Evolutionary conservation across 2,888 invertebrate species (phyloP).

Genomic region (Auanema freiburgensis): DNA sequence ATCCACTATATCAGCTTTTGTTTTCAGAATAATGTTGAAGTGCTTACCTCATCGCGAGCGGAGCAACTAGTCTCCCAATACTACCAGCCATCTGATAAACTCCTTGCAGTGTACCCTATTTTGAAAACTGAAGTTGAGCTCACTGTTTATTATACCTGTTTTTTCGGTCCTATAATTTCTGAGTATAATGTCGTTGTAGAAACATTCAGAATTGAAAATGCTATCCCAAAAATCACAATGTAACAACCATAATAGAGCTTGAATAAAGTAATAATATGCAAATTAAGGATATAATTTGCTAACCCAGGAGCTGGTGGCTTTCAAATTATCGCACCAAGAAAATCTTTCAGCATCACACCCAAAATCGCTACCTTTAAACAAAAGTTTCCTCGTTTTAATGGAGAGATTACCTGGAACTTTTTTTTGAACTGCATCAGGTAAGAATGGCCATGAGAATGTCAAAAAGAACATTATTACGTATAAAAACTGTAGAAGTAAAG

Average conservation of each 20-base stretch:
- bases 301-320: constrained; percentile 20
- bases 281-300: not conserved
- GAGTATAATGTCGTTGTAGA: constrained; percentile 1
- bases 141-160: not conserved
- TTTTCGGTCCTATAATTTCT: constrained; percentile 8
- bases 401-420: too few species aligned
- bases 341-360: constrained; percentile 32
- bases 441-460: not conserved
- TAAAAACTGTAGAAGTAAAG: too few species aligned
- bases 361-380: not conserved
- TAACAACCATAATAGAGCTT: constrained; percentile 1
- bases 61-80: constrained; percentile 7
- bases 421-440: too few species aligned
- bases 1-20: not conserved
- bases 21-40: not conserved
- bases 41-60: not conserved
- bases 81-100: constrained; percentile 12
- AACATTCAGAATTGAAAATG: constrained; percentile 2
- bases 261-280: not conserved
- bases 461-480: not conserved
- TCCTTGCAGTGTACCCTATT: constrained; percentile 7
- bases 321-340: constrained; percentile 27
- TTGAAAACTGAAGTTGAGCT: not conserved
- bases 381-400: not conserved
- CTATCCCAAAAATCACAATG: not conserved